Conservation (phyloP, 2,797 vertebrate genomes). For the Rhynchotus rufescens region DNA sequence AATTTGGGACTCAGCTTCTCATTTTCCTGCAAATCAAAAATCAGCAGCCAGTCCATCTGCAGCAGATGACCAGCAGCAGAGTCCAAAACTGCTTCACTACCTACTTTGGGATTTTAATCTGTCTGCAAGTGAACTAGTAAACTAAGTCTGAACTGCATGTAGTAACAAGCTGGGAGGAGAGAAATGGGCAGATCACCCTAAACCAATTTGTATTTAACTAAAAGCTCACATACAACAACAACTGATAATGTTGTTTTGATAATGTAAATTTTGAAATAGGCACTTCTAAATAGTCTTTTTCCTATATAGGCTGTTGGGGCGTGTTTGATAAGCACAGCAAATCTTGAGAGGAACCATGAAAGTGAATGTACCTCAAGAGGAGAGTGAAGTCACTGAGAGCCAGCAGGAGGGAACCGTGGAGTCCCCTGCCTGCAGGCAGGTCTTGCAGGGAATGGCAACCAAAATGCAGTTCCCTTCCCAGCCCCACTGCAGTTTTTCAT, state of each 20-base stretch:
- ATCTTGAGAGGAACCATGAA: neutral
- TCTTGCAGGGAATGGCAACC: neutral
- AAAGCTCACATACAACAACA: neutral
- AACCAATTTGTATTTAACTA: neutral
- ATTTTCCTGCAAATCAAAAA: constrained; percentile 1
- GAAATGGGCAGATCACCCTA: neutral
- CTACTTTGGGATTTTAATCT: neutral
- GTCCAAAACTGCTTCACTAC: neutral
- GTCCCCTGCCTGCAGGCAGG: neutral
- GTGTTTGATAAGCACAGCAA: neutral
- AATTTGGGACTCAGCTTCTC: neutral
- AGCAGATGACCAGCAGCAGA: neutral
- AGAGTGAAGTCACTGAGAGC: neutral
- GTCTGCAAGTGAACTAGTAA: neutral
- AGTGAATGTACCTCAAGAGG: neutral
- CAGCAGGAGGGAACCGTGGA: neutral
- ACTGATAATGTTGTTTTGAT: neutral
- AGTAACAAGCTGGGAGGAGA: neutral
- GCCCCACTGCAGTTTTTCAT: neutral
- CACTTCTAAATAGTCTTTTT: neutral
- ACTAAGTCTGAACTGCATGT: no score
- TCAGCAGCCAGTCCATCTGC: neutral
- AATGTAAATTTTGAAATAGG: neutral
- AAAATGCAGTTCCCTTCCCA: neutral
- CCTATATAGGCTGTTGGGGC: neutral